phyloP scores from a whole-genome alignment of 2,797 vertebrate species.

The Pangasius mekongensis region DNA sequence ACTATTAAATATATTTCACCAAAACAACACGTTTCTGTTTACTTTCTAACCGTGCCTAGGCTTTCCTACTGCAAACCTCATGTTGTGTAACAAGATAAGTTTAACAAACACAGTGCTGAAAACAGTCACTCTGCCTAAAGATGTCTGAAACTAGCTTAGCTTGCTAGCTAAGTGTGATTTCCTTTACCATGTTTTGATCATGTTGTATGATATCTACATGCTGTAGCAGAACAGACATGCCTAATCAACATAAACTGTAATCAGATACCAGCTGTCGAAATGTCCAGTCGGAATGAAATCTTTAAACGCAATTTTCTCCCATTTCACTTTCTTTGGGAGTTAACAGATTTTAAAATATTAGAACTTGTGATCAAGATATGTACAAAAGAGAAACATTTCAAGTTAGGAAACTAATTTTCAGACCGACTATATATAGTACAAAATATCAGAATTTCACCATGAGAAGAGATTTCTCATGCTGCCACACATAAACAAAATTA shows the following conservation, averaged over 20 bases:
- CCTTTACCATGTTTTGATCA: neutral
- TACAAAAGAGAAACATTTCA: neutral
- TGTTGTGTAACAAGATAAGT: neutral
- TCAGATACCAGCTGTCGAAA: neutral
- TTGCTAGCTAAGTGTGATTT: neutral
- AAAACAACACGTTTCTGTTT: neutral
- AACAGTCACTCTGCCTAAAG: neutral
- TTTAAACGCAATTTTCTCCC: neutral
- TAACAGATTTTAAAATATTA: neutral
- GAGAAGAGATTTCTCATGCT: neutral
- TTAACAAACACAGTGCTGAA: neutral
- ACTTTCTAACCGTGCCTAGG: neutral
- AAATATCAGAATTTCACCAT: neutral
- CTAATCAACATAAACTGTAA: neutral
- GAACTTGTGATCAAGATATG: neutral
- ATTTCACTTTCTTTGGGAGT: neutral
- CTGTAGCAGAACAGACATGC: neutral
- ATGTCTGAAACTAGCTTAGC: neutral
- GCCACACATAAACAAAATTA: neutral
- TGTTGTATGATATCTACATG: neutral
- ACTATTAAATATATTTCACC: neutral
- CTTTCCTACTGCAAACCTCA: neutral
- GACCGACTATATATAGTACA: no score
- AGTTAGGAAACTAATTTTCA: neutral
- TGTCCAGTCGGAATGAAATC: neutral